These are phyloP conservation scores for Aptenodytes forsteri DNA, from an alignment of 2,113 vertebrate genomes.

Conservation along the genomic window DNA sequence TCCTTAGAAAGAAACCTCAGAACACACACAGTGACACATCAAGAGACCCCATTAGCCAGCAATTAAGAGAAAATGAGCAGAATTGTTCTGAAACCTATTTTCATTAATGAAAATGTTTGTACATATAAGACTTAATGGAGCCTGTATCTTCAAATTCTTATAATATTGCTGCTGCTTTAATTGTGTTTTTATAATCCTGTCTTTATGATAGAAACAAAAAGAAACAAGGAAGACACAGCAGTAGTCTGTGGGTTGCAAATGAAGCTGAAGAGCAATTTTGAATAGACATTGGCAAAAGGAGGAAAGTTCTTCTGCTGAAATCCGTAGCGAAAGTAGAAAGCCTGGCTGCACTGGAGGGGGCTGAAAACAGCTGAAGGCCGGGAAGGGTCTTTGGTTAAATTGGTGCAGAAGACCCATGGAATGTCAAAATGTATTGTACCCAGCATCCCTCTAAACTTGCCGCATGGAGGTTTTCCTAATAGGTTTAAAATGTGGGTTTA, in stretches of 20 bases:
- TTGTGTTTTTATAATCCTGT: not conserved
- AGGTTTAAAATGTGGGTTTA: not conserved
- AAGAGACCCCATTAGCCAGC: slow-evolving; percentile 25
- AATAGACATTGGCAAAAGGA: not conserved
- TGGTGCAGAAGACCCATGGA: not conserved
- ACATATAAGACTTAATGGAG: slow-evolving; percentile 27
- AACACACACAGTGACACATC: not conserved
- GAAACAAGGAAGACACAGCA: not conserved
- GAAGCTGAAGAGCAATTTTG: not conserved
- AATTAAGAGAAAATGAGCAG: slow-evolving; percentile 37
- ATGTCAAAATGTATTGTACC: not conserved
- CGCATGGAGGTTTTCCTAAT: not conserved
- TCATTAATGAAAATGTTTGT: slow-evolving; percentile 47
- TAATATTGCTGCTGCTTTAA: not conserved
- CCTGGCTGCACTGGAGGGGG: not conserved
- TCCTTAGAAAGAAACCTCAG: slow-evolving; percentile 2
- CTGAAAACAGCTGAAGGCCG: not conserved
- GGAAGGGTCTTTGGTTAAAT: not conserved
- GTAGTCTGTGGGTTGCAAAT: not conserved
- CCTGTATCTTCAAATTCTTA: slow-evolving; percentile 9
- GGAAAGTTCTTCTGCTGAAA: not conserved
- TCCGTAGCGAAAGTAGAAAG: not conserved
- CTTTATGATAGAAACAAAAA: not conserved
- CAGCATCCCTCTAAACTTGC: not conserved
- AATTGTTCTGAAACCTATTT: slow-evolving; percentile 34